Evolutionary conservation across 2,797 vertebrate species (phyloP).

Genomic region (Morelia viridis): DNA sequence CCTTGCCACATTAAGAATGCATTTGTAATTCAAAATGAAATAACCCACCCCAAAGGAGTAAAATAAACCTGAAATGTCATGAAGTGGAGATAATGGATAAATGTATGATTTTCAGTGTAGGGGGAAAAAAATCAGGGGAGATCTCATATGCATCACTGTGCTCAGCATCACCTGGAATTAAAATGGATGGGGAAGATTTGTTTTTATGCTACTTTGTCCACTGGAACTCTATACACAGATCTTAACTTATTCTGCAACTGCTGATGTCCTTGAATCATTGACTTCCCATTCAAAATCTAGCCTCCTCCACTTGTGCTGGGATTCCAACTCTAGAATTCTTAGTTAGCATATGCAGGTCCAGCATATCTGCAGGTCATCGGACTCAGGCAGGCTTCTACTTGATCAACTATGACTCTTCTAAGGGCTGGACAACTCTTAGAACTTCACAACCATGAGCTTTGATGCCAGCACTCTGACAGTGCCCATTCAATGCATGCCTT

Average conservation of each 20-base stretch:
- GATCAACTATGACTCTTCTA: background rate
- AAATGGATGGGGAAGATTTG: background rate
- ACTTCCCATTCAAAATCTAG: background rate
- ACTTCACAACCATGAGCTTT: background rate
- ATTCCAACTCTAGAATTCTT: background rate
- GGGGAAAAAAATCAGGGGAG: constrained; percentile 27
- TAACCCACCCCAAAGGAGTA: background rate
- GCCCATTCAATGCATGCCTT: background rate
- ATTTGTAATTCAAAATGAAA: constrained; percentile 19
- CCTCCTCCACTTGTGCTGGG: background rate
- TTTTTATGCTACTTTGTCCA: background rate
- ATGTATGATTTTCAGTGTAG: constrained; percentile 44
- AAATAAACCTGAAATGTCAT: constrained; percentile 48
- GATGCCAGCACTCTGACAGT: background rate
- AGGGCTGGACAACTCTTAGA: background rate
- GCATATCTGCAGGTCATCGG: background rate
- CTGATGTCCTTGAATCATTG: constrained; percentile 45
- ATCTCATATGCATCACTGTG: background rate
- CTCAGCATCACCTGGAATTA: background rate
- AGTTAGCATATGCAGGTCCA: background rate
- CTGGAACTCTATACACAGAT: background rate
- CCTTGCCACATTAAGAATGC: background rate
- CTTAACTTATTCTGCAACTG: background rate
- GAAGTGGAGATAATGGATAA: constrained; percentile 49
- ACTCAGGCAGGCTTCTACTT: background rate